Percentiles rank a stretch among this genome's conserved stretches.
Conservation (phyloP, 2,888 invertebrate species). For the Lasioglossum pauxillum region DNA sequence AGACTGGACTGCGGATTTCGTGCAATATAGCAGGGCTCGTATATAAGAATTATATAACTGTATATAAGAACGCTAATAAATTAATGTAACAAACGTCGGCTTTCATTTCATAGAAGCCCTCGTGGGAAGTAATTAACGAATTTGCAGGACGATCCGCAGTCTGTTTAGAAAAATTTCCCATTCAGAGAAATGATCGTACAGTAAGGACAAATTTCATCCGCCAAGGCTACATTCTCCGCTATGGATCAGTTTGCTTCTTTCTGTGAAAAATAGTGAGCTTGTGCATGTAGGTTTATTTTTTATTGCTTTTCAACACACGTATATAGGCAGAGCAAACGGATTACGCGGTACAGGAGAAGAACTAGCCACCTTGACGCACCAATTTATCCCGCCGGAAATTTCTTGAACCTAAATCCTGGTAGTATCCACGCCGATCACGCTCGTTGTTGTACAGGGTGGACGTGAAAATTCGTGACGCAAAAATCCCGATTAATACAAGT, state of each 20-base stretch:
- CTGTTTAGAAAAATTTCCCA: not conserved
- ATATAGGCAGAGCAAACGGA: not conserved
- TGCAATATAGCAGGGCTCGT: not conserved
- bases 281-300: not conserved
- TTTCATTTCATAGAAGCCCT: not conserved
- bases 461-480: not conserved
- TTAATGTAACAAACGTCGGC: not conserved
- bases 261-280: constrained; percentile 7
- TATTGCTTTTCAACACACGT: constrained; percentile 11
- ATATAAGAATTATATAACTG: not conserved
- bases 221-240: constrained; percentile 1
- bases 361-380: constrained; percentile 2
- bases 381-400: not conserved
- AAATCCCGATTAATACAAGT: not conserved
- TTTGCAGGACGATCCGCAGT: not conserved
- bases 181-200: not conserved
- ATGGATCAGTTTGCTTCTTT: not conserved
- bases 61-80: not conserved
- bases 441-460: not conserved
- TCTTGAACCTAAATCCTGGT: not conserved
- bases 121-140: not conserved
- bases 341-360: not conserved
- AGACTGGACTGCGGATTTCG: not conserved
- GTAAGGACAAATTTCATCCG: not conserved
- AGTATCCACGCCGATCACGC: constrained; percentile 2